Evolutionary conservation across 2,797 vertebrate species (phyloP).

Genomic region (Smutsia temminckii): DNA sequence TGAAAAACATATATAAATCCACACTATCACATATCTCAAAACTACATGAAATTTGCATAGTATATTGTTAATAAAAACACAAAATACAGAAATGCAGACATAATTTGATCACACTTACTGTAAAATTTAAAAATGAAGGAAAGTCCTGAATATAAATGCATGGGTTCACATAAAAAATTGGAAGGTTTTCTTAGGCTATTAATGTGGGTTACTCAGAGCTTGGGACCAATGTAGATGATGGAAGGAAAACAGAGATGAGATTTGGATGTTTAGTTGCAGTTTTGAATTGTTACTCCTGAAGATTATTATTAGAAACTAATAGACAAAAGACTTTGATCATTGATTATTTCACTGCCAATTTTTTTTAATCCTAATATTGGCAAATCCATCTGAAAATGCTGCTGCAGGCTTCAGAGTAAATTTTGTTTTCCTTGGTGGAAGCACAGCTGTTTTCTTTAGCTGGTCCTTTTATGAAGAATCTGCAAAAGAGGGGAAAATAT

Average conservation of each 20-base stretch:
- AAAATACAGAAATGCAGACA: background rate
- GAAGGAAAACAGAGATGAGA: background rate
- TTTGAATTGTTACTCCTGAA: background rate
- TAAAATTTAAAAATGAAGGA: background rate
- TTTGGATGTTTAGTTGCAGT: background rate
- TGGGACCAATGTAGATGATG: background rate
- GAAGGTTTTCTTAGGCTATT: background rate
- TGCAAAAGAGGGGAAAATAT: background rate
- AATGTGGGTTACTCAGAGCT: background rate
- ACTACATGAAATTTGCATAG: background rate
- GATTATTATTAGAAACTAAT: background rate
- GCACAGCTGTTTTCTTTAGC: conserved; percentile 51
- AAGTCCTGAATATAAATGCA: background rate
- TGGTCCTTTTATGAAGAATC: conserved; percentile 42
- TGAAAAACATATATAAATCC: background rate
- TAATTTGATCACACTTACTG: background rate
- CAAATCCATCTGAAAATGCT: conserved; percentile 61
- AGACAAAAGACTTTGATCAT: background rate
- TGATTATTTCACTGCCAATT: background rate
- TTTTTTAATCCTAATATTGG: background rate
- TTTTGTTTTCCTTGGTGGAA: background rate
- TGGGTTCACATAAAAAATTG: background rate
- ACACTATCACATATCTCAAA: background rate
- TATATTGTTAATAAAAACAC: background rate
- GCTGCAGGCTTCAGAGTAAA: conserved; percentile 59